Evolutionary conservation across 1,140 invertebrate genomes (phyloP), one percentile per base, ranked within the genome.

Genomic region (Hypsibius dujardini): DNA sequence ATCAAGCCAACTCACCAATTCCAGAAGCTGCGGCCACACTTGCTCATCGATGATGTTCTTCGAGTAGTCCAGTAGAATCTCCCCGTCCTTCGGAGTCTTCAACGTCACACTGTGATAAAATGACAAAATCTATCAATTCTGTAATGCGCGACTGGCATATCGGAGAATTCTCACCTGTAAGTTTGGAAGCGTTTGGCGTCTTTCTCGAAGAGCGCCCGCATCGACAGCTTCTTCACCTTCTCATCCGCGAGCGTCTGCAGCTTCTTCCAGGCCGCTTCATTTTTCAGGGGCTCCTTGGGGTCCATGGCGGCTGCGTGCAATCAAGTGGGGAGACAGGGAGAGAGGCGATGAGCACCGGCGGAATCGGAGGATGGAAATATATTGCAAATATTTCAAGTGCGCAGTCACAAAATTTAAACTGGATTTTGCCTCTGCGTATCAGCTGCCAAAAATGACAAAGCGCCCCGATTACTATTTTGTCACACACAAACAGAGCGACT

Each of bases 1-100:
- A n/a, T n/a, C n/a, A n/a, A n/a, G n/a, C n/a, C 72, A 73, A 75
- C 79, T 79, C 82, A 88, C 87, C 82, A 98, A 80, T 62, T 90
- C 82, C 69, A 96, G 80, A 2, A 98, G 83, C 3, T 89, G 76
- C 1, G 82, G 77, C 74, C 95, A 82, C 1, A 86, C 84, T 74
- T 88, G 85, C 40, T 88, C 84, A 77, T 90, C 86, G 70, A 98
- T 84, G 28, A 92, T 83, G 81, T 98, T 98, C 81, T 98, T 98
- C 12, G 95, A 98, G 80, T 88, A 98, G 82, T 98, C 95, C 73
- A 92, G 76, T 46, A 98, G 82, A 77, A 98, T 90, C 1, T 88
- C 85, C 40, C 90, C 90, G 84, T 92, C 89, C 72, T 86, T 82
- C 47, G 88, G 88, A 2, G 89, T 91, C 14, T 82, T 75, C 46